phyloP scores from a whole-genome alignment of 37 sponge, comb jelly and placozoan species.

The Haliclona indistincta region DNA sequence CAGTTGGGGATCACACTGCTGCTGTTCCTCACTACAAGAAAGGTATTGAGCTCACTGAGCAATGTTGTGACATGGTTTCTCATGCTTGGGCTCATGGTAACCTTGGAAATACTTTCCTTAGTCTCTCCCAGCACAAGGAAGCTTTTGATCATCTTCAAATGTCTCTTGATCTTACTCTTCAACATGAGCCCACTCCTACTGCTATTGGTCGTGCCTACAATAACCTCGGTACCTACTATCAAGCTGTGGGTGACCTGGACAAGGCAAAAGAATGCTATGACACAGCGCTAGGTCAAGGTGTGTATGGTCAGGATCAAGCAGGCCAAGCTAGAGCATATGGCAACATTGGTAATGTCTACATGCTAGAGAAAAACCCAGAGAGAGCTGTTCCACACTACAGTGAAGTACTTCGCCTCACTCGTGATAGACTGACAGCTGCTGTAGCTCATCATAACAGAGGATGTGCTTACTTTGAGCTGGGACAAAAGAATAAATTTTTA shows the following conservation, averaged over 20 bases:
- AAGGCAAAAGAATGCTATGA: conserved; percentile 65
- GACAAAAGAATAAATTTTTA: conserved; percentile 19
- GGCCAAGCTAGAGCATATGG: conserved; percentile 73
- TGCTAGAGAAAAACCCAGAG: conserved; percentile 35
- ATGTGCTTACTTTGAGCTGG: conserved; percentile 64
- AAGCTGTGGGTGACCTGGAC: conserved; percentile 38
- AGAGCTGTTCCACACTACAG: conserved; percentile 56
- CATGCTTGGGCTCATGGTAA: conserved; percentile 81
- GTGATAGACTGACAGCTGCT: conserved; percentile 30
- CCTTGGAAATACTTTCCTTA: conserved; percentile 73
- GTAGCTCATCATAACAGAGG: conserved; percentile 78
- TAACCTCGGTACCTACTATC: conserved; percentile 78
- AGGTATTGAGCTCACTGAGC: conserved; percentile 28
- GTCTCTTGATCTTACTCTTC: conserved; percentile 42
- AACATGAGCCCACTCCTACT: conserved; percentile 43
- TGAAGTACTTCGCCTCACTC: conserved; percentile 54
- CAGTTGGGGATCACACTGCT: conserved; percentile 36
- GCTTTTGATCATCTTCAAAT: conserved; percentile 55
- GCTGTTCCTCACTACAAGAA: conserved; percentile 52
- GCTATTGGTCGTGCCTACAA: conserved; percentile 63
- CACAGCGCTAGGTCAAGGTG: conserved; percentile 59
- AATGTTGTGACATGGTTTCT: conserved; percentile 38
- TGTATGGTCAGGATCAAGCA: conserved; percentile 53
- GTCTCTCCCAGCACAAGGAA: conserved; percentile 44
- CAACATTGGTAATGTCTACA: conserved; percentile 75